phyloP scores from a whole-genome alignment of 2,888 invertebrate species.

The Dascillus cervinus region DNA sequence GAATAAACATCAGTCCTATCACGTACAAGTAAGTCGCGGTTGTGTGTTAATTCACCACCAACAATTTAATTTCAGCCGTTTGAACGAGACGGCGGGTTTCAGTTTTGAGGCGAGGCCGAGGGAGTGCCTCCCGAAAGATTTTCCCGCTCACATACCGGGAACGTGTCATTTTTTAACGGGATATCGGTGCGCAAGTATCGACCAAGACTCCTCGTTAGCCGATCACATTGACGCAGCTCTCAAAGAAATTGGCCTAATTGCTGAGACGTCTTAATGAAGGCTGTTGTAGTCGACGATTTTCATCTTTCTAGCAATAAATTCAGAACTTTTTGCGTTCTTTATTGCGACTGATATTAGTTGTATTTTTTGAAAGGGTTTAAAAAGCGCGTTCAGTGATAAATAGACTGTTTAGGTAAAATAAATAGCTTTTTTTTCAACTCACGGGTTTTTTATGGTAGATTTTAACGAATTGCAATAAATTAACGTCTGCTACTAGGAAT shows the following conservation, averaged over 20 bases:
- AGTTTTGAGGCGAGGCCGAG: conserved; percentile 67
- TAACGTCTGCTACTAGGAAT: too few species aligned
- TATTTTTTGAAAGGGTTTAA: too few species aligned
- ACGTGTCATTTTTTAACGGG: conserved; percentile 81
- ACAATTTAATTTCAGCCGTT: conserved; percentile 61
- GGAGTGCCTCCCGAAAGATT: conserved; percentile 75
- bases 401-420: too few species aligned
- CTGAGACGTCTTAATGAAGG: conserved; percentile 21
- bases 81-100: conserved; percentile 69
- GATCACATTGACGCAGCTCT: conserved; percentile 63
- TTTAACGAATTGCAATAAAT: too few species aligned
- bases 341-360: too few species aligned
- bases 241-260: conserved; percentile 52
- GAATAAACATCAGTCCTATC: conserved; percentile 89
- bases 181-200: conserved; percentile 65
- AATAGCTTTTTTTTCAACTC: too few species aligned
- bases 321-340: too few species aligned
- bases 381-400: too few species aligned
- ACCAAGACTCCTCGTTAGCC: conserved; percentile 51
- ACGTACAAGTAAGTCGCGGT: conserved; percentile 71
- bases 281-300: too few species aligned
- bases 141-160: conserved; percentile 68
- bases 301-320: too few species aligned
- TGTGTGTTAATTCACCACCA: not conserved
- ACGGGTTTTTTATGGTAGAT: too few species aligned